Conservation (phyloP, 2,113 vertebrate species). For the Crotalus helleri region DNA sequence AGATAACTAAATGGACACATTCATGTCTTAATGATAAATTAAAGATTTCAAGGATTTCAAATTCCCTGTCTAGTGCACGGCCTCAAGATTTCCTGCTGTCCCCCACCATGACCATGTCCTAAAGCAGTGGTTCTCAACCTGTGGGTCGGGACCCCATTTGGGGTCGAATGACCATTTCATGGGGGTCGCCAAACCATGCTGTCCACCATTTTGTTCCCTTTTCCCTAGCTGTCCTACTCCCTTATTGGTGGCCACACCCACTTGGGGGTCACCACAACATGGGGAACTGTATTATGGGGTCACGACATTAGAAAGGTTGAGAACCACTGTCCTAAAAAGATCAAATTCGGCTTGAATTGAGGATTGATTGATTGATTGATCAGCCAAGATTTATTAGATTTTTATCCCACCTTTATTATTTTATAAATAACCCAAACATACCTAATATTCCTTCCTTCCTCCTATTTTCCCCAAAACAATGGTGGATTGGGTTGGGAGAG, state of each 20-base stretch:
- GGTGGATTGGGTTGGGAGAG: too few relatives aligned
- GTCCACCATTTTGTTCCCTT: too few relatives aligned
- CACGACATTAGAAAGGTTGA: too few relatives aligned
- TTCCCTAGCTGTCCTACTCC: too few relatives aligned
- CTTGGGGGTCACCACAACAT: too few relatives aligned
- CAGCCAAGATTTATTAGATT: background rate
- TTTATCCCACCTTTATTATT: background rate
- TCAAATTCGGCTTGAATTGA: background rate
- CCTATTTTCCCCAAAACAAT: background rate
- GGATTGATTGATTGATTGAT: too few relatives aligned
- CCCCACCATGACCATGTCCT: background rate
- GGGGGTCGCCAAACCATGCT: too few relatives aligned
- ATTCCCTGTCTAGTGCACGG: background rate
- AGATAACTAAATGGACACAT: background rate
- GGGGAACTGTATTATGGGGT: too few relatives aligned
- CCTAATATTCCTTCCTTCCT: background rate
- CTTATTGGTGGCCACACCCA: too few relatives aligned
- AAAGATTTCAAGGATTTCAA: background rate
- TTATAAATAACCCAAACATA: background rate
- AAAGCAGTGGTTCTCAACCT: background rate
- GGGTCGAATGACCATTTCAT: too few relatives aligned
- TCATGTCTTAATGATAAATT: background rate
- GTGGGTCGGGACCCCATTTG: too few relatives aligned
- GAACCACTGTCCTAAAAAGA: background rate
- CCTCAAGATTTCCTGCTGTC: background rate